Evolutionary conservation across 2,797 vertebrate species (phyloP), one percentile per base, ranked within the genome.

Genomic region (Pempheris klunzingeri): DNA sequence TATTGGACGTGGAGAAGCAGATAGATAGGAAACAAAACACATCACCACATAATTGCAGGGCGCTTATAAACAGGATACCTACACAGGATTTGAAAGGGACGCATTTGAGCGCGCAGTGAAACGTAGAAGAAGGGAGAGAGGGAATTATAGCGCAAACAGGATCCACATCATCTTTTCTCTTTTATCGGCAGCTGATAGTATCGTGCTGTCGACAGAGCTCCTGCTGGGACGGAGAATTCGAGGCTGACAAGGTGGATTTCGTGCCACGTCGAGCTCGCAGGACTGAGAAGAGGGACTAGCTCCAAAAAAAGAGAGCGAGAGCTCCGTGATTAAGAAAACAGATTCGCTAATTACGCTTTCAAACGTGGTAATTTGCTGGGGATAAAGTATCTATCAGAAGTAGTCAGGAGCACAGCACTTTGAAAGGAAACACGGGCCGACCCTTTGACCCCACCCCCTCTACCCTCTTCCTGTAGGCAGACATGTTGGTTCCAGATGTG

Each of bases 401-500:
- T 90, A 95, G 96, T 95, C 96, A 95, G 93, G 95, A 95, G 95
- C 93, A 86, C 90, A 93, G 92, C 94, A 94, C 93, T 96, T 93
- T 94, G 95, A 96, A 96, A 97, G 95, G 96, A 96, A 97, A 97
- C 96, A 96, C 94, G 94, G 93, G 81, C 90, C 92, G 96, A 97
- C 95, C 96, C 93, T 87, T 60, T 95, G 96, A 97, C 96, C 96
- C 95, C 92, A 93, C 91, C 93, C 94, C 94, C 95, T 92, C 88
- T 91, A 93, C 95, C 94, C 94, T 96, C 94, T 97, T 97, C 95
- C 96, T 97, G 95, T 95, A 80, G 81, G 93, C 93, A 90, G 95
- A 96, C 97, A 98, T 97, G 97, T 96, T 98, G 97, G 94, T 93
- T 94, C 97, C 98, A 99, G 97, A 99, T 98, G 97, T 96, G 92